Percentiles rank a stretch among this genome's conserved stretches.
Conservation (phyloP, 2,113 vertebrate species). For the Galbula dea region DNA sequence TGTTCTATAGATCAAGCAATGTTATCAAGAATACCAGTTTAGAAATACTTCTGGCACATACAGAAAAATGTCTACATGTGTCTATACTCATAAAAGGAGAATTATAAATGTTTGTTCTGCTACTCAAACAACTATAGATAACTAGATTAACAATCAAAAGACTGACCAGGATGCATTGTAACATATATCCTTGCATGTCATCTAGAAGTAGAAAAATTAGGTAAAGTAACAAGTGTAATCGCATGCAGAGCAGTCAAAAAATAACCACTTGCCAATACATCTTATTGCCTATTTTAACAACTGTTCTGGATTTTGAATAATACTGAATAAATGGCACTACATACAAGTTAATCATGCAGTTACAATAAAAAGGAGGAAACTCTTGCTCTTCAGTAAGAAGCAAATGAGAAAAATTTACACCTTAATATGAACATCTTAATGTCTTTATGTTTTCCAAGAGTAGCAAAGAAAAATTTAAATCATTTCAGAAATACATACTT, state of each 20-base stretch:
- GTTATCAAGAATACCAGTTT: background rate
- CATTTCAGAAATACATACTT: background rate
- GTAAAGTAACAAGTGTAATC: background rate
- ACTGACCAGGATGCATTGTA: background rate
- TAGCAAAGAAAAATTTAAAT: background rate
- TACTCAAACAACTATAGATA: background rate
- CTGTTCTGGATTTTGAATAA: background rate
- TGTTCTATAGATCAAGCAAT: background rate
- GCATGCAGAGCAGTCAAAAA: background rate
- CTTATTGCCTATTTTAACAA: background rate
- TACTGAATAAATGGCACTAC: background rate
- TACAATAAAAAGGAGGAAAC: background rate
- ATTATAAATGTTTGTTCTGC: background rate
- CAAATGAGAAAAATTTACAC: background rate
- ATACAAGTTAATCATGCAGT: background rate
- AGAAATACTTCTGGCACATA: background rate
- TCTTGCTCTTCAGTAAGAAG: background rate
- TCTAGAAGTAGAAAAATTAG: background rate
- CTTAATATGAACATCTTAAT: background rate
- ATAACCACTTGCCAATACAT: background rate
- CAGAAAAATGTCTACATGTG: background rate
- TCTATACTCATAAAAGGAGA: background rate
- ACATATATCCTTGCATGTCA: background rate
- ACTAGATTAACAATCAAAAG: background rate
- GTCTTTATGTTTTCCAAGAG: background rate